phyloP scores from a whole-genome alignment of 2,888 invertebrate species.

The Operophtera brumata region DNA sequence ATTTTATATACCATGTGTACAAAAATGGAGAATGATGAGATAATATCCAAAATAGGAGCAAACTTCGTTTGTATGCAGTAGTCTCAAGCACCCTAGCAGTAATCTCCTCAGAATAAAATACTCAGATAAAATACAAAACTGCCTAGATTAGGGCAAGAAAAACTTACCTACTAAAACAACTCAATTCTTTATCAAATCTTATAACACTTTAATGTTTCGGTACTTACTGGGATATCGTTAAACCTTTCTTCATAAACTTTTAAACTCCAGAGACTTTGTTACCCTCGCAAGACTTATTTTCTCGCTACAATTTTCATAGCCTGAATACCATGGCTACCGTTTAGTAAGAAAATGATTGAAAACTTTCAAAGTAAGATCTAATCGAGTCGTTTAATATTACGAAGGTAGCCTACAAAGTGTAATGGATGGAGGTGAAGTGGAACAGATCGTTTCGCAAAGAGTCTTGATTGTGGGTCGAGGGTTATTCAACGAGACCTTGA shows the following conservation, averaged over 20 bases:
- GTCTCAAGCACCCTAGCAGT: no score
- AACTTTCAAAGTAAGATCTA: not conserved
- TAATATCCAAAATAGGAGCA: no score
- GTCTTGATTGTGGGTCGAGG: conserved; percentile 26
- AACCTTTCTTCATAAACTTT: conserved; percentile 5
- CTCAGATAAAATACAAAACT: no score
- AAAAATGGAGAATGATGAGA: no score
- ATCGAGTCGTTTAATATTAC: conserved; percentile 11
- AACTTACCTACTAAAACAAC: not conserved
- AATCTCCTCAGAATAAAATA: no score
- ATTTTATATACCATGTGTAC: no score
- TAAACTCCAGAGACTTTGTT: not conserved
- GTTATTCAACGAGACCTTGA: conserved; percentile 22
- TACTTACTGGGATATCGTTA: not conserved
- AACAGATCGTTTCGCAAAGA: conserved; percentile 27
- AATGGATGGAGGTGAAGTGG: conserved; percentile 29
- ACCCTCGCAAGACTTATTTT: not conserved
- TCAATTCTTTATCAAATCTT: not conserved
- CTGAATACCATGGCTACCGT: not conserved
- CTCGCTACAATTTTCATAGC: not conserved
- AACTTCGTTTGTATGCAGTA: no score
- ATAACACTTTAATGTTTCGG: not conserved
- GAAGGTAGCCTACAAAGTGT: conserved; percentile 9
- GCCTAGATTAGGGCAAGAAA: not conserved
- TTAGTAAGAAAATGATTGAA: not conserved